Evolutionary conservation across 2,113 vertebrate genomes (phyloP).

Genomic region (Camelus dromedarius): DNA sequence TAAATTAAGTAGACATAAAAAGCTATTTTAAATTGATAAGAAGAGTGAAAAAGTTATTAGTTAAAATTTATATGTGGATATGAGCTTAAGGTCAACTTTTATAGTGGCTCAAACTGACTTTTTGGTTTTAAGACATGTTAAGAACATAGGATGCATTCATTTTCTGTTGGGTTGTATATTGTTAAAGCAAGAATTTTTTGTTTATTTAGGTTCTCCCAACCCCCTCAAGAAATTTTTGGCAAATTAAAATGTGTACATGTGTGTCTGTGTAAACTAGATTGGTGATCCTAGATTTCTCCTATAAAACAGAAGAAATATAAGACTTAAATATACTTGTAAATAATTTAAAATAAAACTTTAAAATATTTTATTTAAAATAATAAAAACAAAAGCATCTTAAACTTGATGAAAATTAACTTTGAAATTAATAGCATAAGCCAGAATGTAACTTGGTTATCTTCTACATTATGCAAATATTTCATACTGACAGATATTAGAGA

Average conservation of each 20-base stretch:
- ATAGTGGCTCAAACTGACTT: neutral
- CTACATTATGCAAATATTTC: neutral
- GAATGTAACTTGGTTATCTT: neutral
- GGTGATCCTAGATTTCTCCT: neutral
- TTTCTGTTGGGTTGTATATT: conserved; percentile 23
- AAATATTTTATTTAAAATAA: conserved; percentile 23
- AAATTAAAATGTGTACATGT: neutral
- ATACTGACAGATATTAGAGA: neutral
- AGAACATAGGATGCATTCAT: neutral
- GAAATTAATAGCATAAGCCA: neutral
- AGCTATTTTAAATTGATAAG: neutral
- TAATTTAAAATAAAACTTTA: neutral
- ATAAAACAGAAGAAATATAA: conserved; percentile 17
- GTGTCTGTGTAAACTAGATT: neutral
- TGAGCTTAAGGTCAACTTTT: neutral
- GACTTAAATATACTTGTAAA: neutral
- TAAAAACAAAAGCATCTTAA: neutral
- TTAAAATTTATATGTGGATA: neutral
- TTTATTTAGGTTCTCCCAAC: neutral
- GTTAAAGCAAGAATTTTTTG: conserved; percentile 1
- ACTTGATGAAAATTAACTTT: neutral
- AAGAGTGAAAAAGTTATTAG: neutral
- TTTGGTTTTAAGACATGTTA: conserved; percentile 12
- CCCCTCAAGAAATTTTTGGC: neutral
- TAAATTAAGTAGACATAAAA: neutral